Percentiles rank a stretch among this genome's conserved stretches.
Evolutionary conservation across 2,797 vertebrate species (phyloP).

Genomic region (Menidia menidia): DNA sequence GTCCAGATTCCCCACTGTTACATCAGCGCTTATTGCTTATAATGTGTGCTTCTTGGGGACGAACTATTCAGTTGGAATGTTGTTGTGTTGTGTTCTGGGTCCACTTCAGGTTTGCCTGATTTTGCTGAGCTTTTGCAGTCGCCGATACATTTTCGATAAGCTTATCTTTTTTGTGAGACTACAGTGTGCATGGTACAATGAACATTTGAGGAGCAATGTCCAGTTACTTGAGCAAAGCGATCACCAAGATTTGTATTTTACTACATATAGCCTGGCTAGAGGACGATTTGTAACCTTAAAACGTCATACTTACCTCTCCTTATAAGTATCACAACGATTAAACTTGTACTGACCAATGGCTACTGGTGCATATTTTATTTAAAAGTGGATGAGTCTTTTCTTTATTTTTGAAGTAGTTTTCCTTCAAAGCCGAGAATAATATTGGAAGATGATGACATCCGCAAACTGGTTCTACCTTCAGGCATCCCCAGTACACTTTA

Average conservation of each 20-base stretch:
- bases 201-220: constrained; percentile 17
- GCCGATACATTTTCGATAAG: constrained; percentile 13
- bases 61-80: constrained; percentile 21
- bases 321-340: not conserved
- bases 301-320: constrained; percentile 22
- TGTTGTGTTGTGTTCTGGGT: constrained; percentile 11
- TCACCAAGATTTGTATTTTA: constrained; percentile 27
- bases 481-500: constrained; percentile 3
- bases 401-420: not conserved
- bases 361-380: not conserved
- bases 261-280: constrained; percentile 20
- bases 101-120: constrained; percentile 9
- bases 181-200: constrained; percentile 17
- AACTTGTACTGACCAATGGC: too few species aligned
- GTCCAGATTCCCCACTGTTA: constrained; percentile 12
- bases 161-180: constrained; percentile 9
- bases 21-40: not conserved
- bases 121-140: constrained; percentile 15
- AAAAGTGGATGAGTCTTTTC: not conserved
- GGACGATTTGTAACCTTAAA: constrained; percentile 15
- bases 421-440: not conserved
- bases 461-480: constrained; percentile 10
- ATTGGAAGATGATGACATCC: not conserved
- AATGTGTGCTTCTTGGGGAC: constrained; percentile 12
- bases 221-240: constrained; percentile 15